These are phyloP conservation scores for Perccottus glenii DNA, from an alignment of 2,113 vertebrate genomes.

Conservation along the genomic window DNA sequence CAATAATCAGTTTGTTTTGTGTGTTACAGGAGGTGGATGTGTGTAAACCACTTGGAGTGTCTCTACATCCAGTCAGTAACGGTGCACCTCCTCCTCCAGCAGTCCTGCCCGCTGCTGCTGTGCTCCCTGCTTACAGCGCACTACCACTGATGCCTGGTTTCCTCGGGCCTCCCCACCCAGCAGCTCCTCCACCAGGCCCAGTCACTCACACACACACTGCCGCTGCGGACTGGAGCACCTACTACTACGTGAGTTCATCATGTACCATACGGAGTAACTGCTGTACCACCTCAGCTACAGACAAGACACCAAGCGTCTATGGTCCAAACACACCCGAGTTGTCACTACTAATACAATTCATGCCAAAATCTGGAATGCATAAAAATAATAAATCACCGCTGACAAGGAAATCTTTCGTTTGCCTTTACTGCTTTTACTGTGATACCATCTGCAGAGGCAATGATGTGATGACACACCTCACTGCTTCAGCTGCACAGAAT, in stretches of 20 bases:
- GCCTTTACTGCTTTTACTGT: not conserved
- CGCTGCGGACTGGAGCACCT: slow-evolving; percentile 79
- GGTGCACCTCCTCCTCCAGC: slow-evolving; percentile 68
- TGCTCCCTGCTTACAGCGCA: slow-evolving; percentile 78
- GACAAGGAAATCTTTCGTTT: not conserved
- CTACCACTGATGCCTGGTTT: slow-evolving; percentile 81
- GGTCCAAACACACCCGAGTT: too few species aligned
- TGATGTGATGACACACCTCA: not conserved
- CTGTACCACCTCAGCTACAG: not conserved
- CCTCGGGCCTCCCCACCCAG: slow-evolving; percentile 72
- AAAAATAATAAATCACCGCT: not conserved
- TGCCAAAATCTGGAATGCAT: not conserved
- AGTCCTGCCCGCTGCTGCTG: slow-evolving; percentile 64
- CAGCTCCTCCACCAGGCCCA: slow-evolving; percentile 52
- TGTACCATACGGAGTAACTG: not conserved
- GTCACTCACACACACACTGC: slow-evolving; percentile 66
- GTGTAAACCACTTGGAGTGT: slow-evolving; percentile 73
- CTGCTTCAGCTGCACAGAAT: not conserved
- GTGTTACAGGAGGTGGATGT: slow-evolving; percentile 69
- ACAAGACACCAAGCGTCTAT: too few species aligned
- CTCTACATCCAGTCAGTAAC: slow-evolving; percentile 76
- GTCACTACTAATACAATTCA: too few species aligned
- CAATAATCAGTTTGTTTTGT: not conserved
- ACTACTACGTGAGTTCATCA: slow-evolving; percentile 80
- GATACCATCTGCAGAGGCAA: slow-evolving; percentile 1